phyloP scores from a whole-genome alignment of 2,113 vertebrate species.

The Echinops telfairi region DNA sequence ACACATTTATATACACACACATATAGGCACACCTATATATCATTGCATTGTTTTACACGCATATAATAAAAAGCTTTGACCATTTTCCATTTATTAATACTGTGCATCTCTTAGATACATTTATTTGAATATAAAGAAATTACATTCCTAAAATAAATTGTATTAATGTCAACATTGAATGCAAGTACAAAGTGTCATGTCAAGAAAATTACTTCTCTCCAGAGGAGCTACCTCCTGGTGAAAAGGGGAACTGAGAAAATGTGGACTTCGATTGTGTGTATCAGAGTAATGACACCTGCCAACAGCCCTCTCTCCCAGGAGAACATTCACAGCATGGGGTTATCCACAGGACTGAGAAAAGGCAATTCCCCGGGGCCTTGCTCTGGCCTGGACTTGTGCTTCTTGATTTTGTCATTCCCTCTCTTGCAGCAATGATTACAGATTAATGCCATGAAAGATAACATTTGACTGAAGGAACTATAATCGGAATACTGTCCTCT shows the following conservation, averaged over 20 bases:
- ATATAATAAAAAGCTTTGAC: neutral
- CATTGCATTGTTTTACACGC: constrained; percentile 27
- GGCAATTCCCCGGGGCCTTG: neutral
- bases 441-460: neutral
- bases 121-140: neutral
- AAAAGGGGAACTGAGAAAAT: neutral
- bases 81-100: neutral
- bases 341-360: neutral
- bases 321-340: constrained; percentile 42
- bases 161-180: constrained; percentile 68
- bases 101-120: neutral
- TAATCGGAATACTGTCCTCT: neutral
- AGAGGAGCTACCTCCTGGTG: neutral
- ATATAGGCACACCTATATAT: neutral
- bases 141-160: neutral
- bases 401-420: neutral
- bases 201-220: constrained; percentile 43
- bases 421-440: neutral
- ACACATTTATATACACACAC: too few species aligned
- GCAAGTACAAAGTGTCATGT: constrained; percentile 12
- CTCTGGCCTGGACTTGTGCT: neutral
- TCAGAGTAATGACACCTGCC: constrained; percentile 64
- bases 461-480: neutral
- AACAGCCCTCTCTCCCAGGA: constrained; percentile 17
- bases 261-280: constrained; percentile 47